phyloP scores from a whole-genome alignment of 2,113 vertebrate species.

The Aptenodytes forsteri region DNA sequence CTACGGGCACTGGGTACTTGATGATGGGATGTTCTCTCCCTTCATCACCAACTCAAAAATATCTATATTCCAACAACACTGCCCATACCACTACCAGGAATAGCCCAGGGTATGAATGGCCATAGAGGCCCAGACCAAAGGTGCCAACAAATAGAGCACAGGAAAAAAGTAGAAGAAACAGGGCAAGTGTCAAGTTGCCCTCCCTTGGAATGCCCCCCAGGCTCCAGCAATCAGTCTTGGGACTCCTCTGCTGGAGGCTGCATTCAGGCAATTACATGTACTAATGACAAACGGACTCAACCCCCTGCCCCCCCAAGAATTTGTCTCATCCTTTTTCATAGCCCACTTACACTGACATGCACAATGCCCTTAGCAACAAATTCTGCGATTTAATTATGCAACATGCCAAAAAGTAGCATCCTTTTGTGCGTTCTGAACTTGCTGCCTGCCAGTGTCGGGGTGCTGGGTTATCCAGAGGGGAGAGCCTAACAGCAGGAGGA shows the following conservation, averaged over 20 bases:
- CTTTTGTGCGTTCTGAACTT: neutral
- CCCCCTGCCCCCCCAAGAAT: neutral
- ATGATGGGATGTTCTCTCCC: neutral
- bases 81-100: neutral
- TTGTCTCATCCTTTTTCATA: neutral
- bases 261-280: neutral
- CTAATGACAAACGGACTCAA: neutral
- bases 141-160: rapidly evolving
- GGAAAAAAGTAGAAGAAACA: neutral
- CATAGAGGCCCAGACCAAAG: neutral
- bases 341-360: neutral
- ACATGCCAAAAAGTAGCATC: neutral
- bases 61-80: neutral
- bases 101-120: neutral
- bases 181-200: neutral
- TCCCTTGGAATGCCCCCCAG: neutral
- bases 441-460: neutral
- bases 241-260: neutral
- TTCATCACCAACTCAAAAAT: neutral
- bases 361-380: neutral
- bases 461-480: neutral
- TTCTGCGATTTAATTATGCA: neutral
- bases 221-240: neutral
- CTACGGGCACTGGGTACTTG: neutral
- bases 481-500: neutral